Percentiles rank a stretch among this genome's conserved stretches.
These are phyloP conservation scores for Enteromius mattozi DNA, from an alignment of 2,797 vertebrate species.

Conservation along the genomic window DNA sequence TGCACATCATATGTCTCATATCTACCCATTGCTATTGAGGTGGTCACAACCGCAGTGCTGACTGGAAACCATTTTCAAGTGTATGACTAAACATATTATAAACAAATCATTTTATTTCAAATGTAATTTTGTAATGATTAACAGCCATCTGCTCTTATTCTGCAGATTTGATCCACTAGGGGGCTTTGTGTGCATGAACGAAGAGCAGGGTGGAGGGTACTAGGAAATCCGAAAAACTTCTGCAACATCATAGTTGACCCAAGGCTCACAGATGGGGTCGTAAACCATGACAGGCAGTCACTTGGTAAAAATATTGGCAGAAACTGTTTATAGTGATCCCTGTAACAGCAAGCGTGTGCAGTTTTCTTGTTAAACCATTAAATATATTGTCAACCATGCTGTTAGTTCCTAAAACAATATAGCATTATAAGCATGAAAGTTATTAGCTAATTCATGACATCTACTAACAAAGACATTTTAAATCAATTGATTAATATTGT, in stretches of 20 bases:
- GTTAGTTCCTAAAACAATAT: background rate
- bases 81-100: conserved; percentile 55
- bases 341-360: background rate
- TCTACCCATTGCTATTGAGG: conserved; percentile 64
- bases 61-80: conserved; percentile 60
- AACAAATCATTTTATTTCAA: background rate
- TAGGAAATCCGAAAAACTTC: background rate
- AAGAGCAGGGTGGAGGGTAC: too few species aligned
- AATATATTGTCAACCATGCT: background rate
- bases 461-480: background rate
- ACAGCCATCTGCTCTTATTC: too few species aligned
- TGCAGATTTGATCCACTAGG: too few species aligned
- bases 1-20: conserved; percentile 42
- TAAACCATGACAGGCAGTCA: background rate
- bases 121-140: too few species aligned
- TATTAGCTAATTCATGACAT: background rate
- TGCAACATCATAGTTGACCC: background rate
- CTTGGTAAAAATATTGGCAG: background rate
- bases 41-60: conserved; percentile 63
- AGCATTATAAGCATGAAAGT: background rate
- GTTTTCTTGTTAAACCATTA: background rate
- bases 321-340: background rate
- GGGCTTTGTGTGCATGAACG: too few species aligned
- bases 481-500: background rate
- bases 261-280: background rate